Percentiles rank a stretch among this genome's conserved stretches.
Conservation (phyloP, 2,113 vertebrate species). For the Rhinogobius similis region DNA sequence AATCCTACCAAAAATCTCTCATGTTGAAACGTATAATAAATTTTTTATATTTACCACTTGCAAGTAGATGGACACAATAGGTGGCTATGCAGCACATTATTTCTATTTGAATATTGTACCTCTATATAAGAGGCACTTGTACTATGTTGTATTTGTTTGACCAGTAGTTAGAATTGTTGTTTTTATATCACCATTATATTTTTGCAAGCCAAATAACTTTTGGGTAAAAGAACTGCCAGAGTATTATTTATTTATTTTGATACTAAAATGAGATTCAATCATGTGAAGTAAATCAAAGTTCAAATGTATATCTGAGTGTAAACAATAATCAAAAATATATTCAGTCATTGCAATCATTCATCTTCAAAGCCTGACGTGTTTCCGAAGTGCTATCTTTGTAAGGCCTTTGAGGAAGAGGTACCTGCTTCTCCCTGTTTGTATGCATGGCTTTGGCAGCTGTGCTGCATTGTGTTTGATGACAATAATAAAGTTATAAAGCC, state of each 20-base stretch:
- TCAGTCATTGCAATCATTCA: conserved; percentile 2
- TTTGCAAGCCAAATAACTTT: conserved; percentile 15
- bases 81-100: neutral
- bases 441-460: conserved; percentile 18
- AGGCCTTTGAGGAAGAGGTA: conserved; percentile 1
- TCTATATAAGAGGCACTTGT: neutral
- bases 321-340: conserved; percentile 1
- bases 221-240: neutral
- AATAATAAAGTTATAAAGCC: conserved; percentile 50
- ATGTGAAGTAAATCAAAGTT: neutral
- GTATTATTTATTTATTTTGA: conserved; percentile 43
- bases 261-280: conserved; percentile 12
- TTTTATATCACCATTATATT: neutral
- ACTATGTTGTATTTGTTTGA: neutral
- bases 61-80: conserved; percentile 16
- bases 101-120: neutral
- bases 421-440: conserved; percentile 26
- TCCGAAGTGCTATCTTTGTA: conserved; percentile 17
- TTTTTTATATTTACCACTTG: conserved; percentile 24
- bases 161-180: neutral
- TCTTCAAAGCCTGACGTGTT: conserved; percentile 6
- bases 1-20: conserved; percentile 11
- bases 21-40: conserved; percentile 10
- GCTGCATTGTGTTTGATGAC: conserved; percentile 31
- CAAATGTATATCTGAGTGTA: neutral